phyloP scores from a whole-genome alignment of 2,113 vertebrate species.

The Egretta garzetta region DNA sequence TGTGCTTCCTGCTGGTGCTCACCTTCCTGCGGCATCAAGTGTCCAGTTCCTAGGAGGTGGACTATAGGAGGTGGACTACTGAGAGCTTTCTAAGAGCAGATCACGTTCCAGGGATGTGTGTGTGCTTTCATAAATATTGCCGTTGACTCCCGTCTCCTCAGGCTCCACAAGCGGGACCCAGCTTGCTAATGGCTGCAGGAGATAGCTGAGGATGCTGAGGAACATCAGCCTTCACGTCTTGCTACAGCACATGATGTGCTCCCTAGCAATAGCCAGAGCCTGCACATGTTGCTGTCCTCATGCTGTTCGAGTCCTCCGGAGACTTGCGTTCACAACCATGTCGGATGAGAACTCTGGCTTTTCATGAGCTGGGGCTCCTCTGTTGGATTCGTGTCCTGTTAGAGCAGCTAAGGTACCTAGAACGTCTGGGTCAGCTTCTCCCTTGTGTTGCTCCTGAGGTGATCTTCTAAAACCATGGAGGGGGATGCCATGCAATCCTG shows the following conservation, averaged over 20 bases:
- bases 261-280: neutral
- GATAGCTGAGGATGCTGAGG: neutral
- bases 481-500: neutral
- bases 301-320: fast-evolving
- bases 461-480: neutral
- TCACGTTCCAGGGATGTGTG: fast-evolving
- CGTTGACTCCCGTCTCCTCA: neutral
- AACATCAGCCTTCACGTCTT: neutral
- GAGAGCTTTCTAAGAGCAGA: neutral
- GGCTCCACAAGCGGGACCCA: neutral
- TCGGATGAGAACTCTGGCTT: neutral
- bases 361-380: neutral
- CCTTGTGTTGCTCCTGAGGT: neutral
- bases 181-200: neutral
- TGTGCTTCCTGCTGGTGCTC: neutral
- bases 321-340: neutral
- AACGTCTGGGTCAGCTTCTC: neutral
- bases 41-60: neutral
- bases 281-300: fast-evolving
- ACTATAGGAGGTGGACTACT: neutral
- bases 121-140: neutral
- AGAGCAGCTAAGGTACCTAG: neutral
- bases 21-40: neutral
- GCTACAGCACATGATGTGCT: neutral
- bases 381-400: fast-evolving